These are phyloP conservation scores for Apis mellifera DNA, from an alignment of 1,140 invertebrate species.

Conservation along the genomic window Amel_HAv3.1 CM009943.2:8236001-8236500, in stretches of 20 bases:
- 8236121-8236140: too few relatives aligned
- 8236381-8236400: constrained; percentile 94
- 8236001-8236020: constrained; percentile 93
- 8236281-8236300: too few relatives aligned
- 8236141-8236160: too few relatives aligned
- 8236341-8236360: constrained; percentile 77
- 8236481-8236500: constrained; percentile 89
- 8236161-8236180: too few relatives aligned
- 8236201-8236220: too few relatives aligned
- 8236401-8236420: constrained; percentile 92
- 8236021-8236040: constrained; percentile 95
- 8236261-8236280: too few relatives aligned
- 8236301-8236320: too few relatives aligned
- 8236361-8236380: constrained; percentile 94
- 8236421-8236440: constrained; percentile 94
- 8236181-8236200: too few relatives aligned
- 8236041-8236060: constrained; percentile 83
- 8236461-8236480: constrained; percentile 94
- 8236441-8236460: constrained; percentile 95
- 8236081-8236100: background rate
- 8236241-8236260: too few relatives aligned
- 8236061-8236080: background rate
- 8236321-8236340: background rate
- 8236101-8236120: too few relatives aligned
- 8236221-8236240: too few relatives aligned